phyloP scores from a whole-genome alignment of 2,888 invertebrate species.

The Thera britannica region DNA sequence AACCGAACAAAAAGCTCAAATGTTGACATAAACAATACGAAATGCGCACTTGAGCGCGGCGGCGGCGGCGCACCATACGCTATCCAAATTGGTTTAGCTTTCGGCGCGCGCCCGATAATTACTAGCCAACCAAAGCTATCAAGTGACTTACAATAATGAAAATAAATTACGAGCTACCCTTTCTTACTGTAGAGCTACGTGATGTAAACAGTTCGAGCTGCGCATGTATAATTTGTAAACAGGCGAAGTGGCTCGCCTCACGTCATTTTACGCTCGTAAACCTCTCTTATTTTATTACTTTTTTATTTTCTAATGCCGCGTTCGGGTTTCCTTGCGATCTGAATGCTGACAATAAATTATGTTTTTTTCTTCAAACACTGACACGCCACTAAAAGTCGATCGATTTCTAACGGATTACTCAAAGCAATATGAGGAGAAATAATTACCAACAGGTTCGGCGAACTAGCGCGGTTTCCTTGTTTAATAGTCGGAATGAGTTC shows the following conservation, averaged over 20 bases:
- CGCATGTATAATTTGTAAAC: conserved; percentile 68
- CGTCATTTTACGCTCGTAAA: conserved; percentile 84
- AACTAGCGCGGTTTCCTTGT: conserved; percentile 79
- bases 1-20: conserved; percentile 62
- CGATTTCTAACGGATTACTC: conserved; percentile 84
- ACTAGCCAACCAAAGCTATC: conserved; percentile 73
- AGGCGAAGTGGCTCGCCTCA: conserved; percentile 69
- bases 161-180: conserved; percentile 76
- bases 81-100: conserved; percentile 73
- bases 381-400: conserved; percentile 83
- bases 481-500: conserved; percentile 78
- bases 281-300: conserved; percentile 80
- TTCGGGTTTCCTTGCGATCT: conserved; percentile 82
- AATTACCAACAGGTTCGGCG: conserved; percentile 77
- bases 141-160: conserved; percentile 72
- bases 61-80: conserved; percentile 50
- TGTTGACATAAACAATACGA: conserved; percentile 77
- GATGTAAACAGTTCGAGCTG: conserved; percentile 50
- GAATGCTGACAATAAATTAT: conserved; percentile 83
- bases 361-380: conserved; percentile 81
- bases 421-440: conserved; percentile 78
- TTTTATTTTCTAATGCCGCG: conserved; percentile 82
- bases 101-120: conserved; percentile 79
- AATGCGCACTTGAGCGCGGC: conserved; percentile 71
- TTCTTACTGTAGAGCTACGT: conserved; percentile 58